Evolutionary conservation across 2,888 invertebrate genomes (phyloP).

Genomic region (Orthosia cruda): DNA sequence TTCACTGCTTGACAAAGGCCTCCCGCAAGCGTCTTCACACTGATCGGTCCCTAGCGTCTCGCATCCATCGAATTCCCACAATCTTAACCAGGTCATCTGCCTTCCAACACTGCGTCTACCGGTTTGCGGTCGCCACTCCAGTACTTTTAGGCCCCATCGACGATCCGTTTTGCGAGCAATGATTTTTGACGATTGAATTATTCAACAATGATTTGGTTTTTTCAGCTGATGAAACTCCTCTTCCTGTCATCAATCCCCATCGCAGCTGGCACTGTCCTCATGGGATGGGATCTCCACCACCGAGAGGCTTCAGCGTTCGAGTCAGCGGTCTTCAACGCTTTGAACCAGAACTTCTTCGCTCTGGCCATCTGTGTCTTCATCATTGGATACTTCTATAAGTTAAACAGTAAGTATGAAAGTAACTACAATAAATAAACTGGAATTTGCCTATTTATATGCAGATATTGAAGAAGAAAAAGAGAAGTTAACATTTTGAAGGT

Average conservation of each 20-base stretch:
- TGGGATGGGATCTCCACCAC: slow-evolving; percentile 89
- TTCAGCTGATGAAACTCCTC: slow-evolving; percentile 83
- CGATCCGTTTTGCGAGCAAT: too few relatives aligned
- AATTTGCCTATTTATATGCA: too few relatives aligned
- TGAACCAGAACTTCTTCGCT: slow-evolving; percentile 90
- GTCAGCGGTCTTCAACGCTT: slow-evolving; percentile 85
- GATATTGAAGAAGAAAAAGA: too few relatives aligned
- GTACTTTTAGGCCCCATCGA: too few relatives aligned
- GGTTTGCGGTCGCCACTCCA: too few relatives aligned
- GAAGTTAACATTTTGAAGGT: too few relatives aligned
- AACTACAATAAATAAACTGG: background rate
- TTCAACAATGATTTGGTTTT: slow-evolving; percentile 18
- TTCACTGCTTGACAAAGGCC: too few relatives aligned
- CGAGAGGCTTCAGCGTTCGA: slow-evolving; percentile 86
- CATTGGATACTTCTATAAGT: slow-evolving; percentile 86
- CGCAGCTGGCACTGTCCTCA: slow-evolving; percentile 82
- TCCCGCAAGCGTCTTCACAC: too few relatives aligned
- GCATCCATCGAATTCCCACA: too few relatives aligned
- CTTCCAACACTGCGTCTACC: too few relatives aligned
- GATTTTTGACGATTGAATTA: background rate
- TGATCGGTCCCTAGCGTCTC: too few relatives aligned
- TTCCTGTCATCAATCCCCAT: slow-evolving; percentile 84
- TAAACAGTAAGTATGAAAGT: slow-evolving; percentile 81
- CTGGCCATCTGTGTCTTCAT: slow-evolving; percentile 87
- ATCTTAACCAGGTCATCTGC: too few relatives aligned